phyloP scores from a whole-genome alignment of 2,888 invertebrate species.

The Incurvaria masculella region DNA sequence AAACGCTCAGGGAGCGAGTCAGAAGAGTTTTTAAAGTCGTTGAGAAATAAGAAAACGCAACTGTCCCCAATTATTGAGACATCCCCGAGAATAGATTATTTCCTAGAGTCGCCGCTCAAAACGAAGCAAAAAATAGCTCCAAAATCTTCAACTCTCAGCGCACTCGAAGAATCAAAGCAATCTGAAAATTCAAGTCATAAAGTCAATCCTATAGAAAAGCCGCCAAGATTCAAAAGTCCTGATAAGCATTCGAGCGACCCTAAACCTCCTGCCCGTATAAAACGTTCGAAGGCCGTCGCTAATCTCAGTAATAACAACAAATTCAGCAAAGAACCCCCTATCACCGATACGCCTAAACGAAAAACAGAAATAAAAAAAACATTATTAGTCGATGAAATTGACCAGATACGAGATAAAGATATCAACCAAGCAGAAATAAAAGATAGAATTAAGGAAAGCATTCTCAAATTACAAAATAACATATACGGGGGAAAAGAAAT shows the following conservation, averaged over 20 bases:
- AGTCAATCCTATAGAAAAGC: slow-evolving; percentile 49
- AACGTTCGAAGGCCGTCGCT: slow-evolving; percentile 22
- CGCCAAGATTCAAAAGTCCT: slow-evolving; percentile 37
- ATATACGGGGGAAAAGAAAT: slow-evolving; percentile 55
- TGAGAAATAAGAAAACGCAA: slow-evolving; percentile 62
- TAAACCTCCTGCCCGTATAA: slow-evolving; percentile 36
- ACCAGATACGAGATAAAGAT: slow-evolving; percentile 31
- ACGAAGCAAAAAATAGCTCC: slow-evolving; percentile 33
- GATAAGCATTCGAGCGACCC: slow-evolving; percentile 38
- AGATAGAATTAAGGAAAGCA: slow-evolving; percentile 50
- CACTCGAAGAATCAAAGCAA: slow-evolving; percentile 24
- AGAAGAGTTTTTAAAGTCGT: slow-evolving; percentile 54
- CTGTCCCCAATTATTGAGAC: slow-evolving; percentile 79
- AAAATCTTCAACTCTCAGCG: slow-evolving; percentile 23
- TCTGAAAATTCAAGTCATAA: slow-evolving; percentile 33
- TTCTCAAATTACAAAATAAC: slow-evolving; percentile 49
- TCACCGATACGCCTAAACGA: slow-evolving; percentile 41
- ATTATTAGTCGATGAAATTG: slow-evolving; percentile 38
- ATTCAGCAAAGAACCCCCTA: slow-evolving; percentile 12
- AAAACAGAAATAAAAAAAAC: slow-evolving; percentile 39
- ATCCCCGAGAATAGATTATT: slow-evolving; percentile 68
- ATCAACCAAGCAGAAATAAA: slow-evolving; percentile 33
- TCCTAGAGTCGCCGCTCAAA: slow-evolving; percentile 46
- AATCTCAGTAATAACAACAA: slow-evolving; percentile 10
- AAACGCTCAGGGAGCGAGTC: slow-evolving; percentile 61